phyloP scores from a whole-genome alignment of 1,140 invertebrate genomes.

The Anastrepha obliqua region DNA sequence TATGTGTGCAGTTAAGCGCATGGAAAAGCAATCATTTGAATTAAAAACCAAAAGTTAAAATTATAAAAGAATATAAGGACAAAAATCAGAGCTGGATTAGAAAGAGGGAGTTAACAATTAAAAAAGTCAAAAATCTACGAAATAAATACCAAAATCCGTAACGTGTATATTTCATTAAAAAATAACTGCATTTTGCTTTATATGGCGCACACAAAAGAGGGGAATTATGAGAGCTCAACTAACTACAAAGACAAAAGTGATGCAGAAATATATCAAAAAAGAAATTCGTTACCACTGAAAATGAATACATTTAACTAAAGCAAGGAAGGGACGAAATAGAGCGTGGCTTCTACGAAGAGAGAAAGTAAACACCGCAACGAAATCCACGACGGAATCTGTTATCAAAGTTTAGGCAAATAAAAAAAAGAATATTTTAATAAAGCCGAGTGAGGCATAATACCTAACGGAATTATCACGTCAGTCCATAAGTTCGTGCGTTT shows the following conservation, averaged over 20 bases:
- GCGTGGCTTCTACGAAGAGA: too few relatives aligned
- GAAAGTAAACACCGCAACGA: too few relatives aligned
- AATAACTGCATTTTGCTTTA: background rate
- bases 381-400: too few relatives aligned
- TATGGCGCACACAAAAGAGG: background rate
- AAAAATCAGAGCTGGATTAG: background rate
- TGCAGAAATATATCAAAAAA: too few relatives aligned
- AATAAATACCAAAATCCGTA: background rate
- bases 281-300: too few relatives aligned
- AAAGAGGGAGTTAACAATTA: background rate
- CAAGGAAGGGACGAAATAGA: too few relatives aligned
- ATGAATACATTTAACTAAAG: too few relatives aligned
- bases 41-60: background rate
- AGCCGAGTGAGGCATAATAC: too few relatives aligned
- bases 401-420: too few relatives aligned
- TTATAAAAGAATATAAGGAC: background rate
- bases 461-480: too few relatives aligned
- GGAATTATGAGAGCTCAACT: background rate
- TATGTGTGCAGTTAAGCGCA: background rate
- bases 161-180: conserved; percentile 11
- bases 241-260: background rate
- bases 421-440: too few relatives aligned
- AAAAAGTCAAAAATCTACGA: background rate
- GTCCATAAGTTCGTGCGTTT: too few relatives aligned
- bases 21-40: background rate